Evolutionary conservation across 2,888 invertebrate genomes (phyloP), one percentile per base, ranked within the genome.

Genomic region (Drosophila demipolita): DNA sequence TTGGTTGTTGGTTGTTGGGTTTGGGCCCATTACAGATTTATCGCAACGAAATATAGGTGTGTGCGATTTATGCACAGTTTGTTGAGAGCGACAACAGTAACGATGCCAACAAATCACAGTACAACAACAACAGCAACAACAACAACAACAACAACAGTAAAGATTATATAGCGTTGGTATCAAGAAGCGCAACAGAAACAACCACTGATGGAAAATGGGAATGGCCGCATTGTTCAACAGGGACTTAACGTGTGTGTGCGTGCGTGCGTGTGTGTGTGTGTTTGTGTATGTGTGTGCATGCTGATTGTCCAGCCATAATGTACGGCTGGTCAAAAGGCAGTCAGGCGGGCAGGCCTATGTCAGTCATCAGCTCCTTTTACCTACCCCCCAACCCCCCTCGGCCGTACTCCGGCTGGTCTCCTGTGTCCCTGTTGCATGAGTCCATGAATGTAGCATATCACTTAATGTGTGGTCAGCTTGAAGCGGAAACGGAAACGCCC

Each of bases 21-120:
- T 23, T 23, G 23, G 66, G 69, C 75, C 78, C 86, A 81, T 90
- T 89, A 90, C 88, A 86, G 87, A 87, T 89, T 89, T 89, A 86
- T 89, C 82, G 86, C 88, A 78, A 66, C 78, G 82, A 78, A 66
- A 61, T 89, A 88, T 85, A 88, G 88, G 90, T 85, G 82, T 79
- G 69, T 70, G 83, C 77, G 86, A 87, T 89, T 89, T 87, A 87
- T 87, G 86, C 70, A 83, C 90, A 89, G 86, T 87, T 87, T 81
- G 90, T 88, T 89, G 86, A 79, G 90, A 87, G 86, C 90, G 88
- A 89, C 86, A 87, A 89, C 86, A 87, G 81, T 89, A 87, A 87
- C 83, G 88, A 88, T 75, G 86, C 80, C 86, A 89, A 86, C 90
- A 89, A 89, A 86, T 86, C 86, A 89, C 90, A 73, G 82, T 42